Percentiles rank a stretch among this genome's conserved stretches.
phyloP scores from a whole-genome alignment of 37 sponge, comb jelly and placozoan species.

The Axinella damicornis region DNA sequence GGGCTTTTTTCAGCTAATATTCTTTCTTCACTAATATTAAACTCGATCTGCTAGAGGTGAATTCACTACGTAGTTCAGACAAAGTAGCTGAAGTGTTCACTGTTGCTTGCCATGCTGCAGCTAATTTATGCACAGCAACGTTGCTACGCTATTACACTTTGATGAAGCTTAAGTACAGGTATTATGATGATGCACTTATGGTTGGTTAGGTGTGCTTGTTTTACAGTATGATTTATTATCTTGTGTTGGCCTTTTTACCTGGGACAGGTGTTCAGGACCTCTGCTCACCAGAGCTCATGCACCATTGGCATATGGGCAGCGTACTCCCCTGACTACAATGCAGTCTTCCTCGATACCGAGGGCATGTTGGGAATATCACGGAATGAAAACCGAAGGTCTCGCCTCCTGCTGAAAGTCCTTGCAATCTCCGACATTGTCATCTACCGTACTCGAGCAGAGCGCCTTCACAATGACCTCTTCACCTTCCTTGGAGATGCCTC shows the following conservation, averaged over 20 bases:
- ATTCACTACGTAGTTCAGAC: too few species aligned
- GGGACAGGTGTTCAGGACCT: conserved; percentile 82
- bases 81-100: too few species aligned
- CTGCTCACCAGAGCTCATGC: conserved; percentile 73
- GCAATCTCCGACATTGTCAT: conserved; percentile 96
- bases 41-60: too few species aligned
- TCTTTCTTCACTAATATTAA: too few species aligned
- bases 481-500: conserved; percentile 90
- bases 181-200: too few species aligned
- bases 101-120: too few species aligned
- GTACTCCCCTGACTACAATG: conserved; percentile 55
- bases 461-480: conserved; percentile 96
- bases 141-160: too few species aligned
- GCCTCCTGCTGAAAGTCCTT: conserved; percentile 88
- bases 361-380: conserved; percentile 85
- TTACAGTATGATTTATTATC: too few species aligned
- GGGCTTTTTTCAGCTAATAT: too few species aligned
- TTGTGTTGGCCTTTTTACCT: not conserved
- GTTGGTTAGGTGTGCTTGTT: too few species aligned
- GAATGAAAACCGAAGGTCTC: conserved; percentile 77
- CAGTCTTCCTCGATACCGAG: conserved; percentile 91
- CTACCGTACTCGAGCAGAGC: conserved; percentile 91
- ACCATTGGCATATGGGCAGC: conserved; percentile 96
- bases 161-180: too few species aligned
- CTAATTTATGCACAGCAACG: too few species aligned